Evolutionary conservation across 2,797 vertebrate genomes (phyloP), one percentile per base, ranked within the genome.

Genomic region (Diplodus sargus): DNA sequence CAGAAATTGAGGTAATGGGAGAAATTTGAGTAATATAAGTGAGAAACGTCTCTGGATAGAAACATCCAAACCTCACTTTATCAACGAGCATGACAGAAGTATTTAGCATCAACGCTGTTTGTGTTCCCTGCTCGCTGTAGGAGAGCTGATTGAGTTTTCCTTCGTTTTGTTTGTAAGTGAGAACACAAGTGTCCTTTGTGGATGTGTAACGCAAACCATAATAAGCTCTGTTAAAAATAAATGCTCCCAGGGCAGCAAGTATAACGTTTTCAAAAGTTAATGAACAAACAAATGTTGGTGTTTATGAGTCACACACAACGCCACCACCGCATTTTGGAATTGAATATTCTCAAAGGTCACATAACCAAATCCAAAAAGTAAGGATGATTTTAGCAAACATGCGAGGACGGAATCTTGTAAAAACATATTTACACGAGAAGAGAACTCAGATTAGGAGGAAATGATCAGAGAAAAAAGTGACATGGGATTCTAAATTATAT

Each of bases 291-390:
- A 81, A 82, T 23, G 57, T 61, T 28, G 15, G 62, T 58, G 52
- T 60, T 79, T 63, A 74, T 56, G 61, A 85, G 64, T 76, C 86
- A 76, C 53, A 61, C 1, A 25, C 53, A 59, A 42, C 0, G 5
- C 59, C 49, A 54, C 28, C 58, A 62, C 57, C 28, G 13, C 65
- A 47, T 56, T 77, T 70, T 73, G 52, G n/a, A 81, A 62, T 1
- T 72, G 25, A 74, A 70, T 61, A 79, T 67, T 72, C 85, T 77
- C 76, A 45, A 54, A 80, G 82, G 83, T 18, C 47, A 54, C 39
- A 34, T 83, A 58, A 61, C 13, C n/a, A 73, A 39, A 78, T 66
- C 56, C n/a, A 42, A 12, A 45, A 74, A 56, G 69, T 60, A 16
- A 18, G 57, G 52, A 49, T 51, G 22, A 54, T 74, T 79, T 76